Base-by-base conservation (phyloP, 2,797 vertebrate species). In the Phoeniculus purpureus region DNA sequence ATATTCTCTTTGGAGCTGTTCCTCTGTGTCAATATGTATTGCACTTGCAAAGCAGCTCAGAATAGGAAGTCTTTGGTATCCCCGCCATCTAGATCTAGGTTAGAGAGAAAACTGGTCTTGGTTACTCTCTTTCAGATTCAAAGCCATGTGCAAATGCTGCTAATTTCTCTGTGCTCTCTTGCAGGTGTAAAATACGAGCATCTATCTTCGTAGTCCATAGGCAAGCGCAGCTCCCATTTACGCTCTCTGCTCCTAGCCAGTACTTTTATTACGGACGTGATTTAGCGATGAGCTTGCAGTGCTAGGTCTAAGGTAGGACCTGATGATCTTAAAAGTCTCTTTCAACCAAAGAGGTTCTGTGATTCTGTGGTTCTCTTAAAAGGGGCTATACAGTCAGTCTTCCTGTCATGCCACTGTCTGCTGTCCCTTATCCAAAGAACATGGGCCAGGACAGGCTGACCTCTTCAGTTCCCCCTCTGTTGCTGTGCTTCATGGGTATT, bases 61-160 rank as follows among this genome's bases (percentile, higher is more conserved):
- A 10, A 51, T 51, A 6, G n/a, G 19, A 81, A 70, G 16, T 8
- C 12, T 54, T 65, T 29, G 48, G 15, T 27, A 52, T 15, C 8
- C 16, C 29, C 10, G 5, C 5, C 9, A 10, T 10, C 6, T 55
- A 17, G 37, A 48, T 14, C 5, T 23, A 3, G 1, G 3, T 9
- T 45, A 22, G 34, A 64, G 7, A 71, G 13, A 56, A 60, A 17
- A 4, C 0, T 34, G 8, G 5, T 83, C 15, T 61, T 65, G 14
- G 40, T n/a, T n/a, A 10, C 25, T 34, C 15, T 62, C 16, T 37
- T 23, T 40, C 8, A 79, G 80, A 65, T 65, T 50, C 1, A 82
- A 61, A 82, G 50, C 64, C 15, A 50, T 1, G 2, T 21, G 12
- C 17, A 62, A 40, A 66, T 40, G 65, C 10, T 3, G 7, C 0